These are phyloP conservation scores for Sinohyriopsis cumingii DNA, from an alignment of 2,888 invertebrate genomes.

Conservation along the genomic window DNA sequence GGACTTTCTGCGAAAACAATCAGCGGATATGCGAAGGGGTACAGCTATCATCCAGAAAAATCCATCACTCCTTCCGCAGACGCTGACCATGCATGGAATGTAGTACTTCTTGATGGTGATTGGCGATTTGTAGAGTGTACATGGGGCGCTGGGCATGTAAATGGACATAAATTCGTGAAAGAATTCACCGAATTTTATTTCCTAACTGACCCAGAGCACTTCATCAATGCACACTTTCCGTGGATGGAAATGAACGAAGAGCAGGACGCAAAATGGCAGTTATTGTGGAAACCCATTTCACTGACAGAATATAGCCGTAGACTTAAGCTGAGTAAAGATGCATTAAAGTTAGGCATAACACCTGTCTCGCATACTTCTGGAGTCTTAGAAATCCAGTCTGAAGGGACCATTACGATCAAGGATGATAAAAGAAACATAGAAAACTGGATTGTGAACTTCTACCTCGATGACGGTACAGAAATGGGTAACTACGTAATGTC, in stretches of 20 bases:
- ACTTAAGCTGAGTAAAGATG: conserved; percentile 8
- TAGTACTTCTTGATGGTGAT: conserved; percentile 13
- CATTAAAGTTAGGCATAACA: conserved; percentile 7
- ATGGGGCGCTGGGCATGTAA: conserved; percentile 22
- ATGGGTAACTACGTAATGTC: no score
- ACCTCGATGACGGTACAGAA: no score
- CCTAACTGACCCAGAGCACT: conserved; percentile 42
- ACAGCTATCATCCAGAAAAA: conserved; percentile 17
- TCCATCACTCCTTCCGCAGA: conserved; percentile 8
- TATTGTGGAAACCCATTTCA: conserved; percentile 28
- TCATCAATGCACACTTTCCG: conserved; percentile 36
- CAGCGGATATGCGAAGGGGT: conserved; percentile 24
- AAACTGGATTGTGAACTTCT: no score
- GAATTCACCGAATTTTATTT: conserved; percentile 42
- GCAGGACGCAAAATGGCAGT: conserved; percentile 26
- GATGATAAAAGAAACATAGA: not conserved
- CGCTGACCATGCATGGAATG: conserved; percentile 33
- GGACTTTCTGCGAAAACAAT: conserved; percentile 19
- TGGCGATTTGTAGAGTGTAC: conserved; percentile 33
- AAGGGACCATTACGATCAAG: conserved; percentile 7
- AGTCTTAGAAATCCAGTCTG: conserved; percentile 3
- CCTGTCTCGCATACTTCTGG: conserved; percentile 11
- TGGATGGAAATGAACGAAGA: conserved; percentile 21
- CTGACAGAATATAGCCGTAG: conserved; percentile 14
- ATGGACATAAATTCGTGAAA: conserved; percentile 9